These are phyloP conservation scores for Prosopocoilus inquinatus DNA, from an alignment of 2,888 invertebrate species.

Conservation along the genomic window DNA sequence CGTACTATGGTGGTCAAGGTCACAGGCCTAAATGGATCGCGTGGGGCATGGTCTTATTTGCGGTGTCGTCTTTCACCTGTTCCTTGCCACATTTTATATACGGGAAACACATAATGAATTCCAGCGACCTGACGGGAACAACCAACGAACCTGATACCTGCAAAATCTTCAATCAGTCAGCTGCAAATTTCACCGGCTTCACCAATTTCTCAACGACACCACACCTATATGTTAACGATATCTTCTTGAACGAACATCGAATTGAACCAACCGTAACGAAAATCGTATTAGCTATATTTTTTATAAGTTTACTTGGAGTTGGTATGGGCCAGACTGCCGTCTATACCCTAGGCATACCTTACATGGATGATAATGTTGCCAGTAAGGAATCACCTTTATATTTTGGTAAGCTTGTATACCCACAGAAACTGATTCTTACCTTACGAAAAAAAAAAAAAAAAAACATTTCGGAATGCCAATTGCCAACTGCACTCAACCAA, in stretches of 20 bases:
- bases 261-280: slow-evolving; percentile 75
- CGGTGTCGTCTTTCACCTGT: slow-evolving; percentile 81
- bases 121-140: slow-evolving; percentile 51
- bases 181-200: slow-evolving; percentile 2
- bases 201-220: slow-evolving; percentile 9
- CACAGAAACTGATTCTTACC: too few species aligned
- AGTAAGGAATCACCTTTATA: slow-evolving; percentile 89
- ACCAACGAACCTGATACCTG: slow-evolving; percentile 50
- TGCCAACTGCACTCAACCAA: too few species aligned
- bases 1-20: slow-evolving; percentile 88
- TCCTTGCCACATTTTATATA: slow-evolving; percentile 86
- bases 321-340: slow-evolving; percentile 93
- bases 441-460: not conserved
- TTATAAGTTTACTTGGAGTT: slow-evolving; percentile 81
- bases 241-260: slow-evolving; percentile 48
- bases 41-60: slow-evolving; percentile 86
- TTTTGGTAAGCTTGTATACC: slow-evolving; percentile 61
- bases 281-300: slow-evolving; percentile 83
- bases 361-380: slow-evolving; percentile 91
- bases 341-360: slow-evolving; percentile 88
- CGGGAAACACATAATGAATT: slow-evolving; percentile 68
- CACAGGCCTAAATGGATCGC: slow-evolving; percentile 93
- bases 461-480: not conserved
- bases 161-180: slow-evolving; percentile 26
- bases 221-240: not conserved